phyloP scores from a whole-genome alignment of 2,797 vertebrate species.

The Xiphophorus birchmanni region DNA sequence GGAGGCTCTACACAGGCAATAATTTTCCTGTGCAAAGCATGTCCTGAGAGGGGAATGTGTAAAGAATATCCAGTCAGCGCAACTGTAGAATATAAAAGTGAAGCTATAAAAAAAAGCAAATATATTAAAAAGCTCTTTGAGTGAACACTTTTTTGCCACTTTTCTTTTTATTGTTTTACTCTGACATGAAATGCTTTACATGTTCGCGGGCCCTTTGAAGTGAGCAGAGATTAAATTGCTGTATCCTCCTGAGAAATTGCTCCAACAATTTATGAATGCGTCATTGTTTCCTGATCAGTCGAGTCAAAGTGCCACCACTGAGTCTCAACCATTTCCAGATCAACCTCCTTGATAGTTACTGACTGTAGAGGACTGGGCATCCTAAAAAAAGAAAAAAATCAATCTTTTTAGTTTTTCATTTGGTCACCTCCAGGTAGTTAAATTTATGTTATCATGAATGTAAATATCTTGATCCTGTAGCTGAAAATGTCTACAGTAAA shows the following conservation, averaged over 20 bases:
- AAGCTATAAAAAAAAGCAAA: not conserved
- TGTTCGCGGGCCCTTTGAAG: not conserved
- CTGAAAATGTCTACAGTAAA: not conserved
- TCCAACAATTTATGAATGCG: not conserved
- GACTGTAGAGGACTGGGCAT: not conserved
- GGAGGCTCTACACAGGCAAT: not conserved
- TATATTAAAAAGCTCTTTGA: not conserved
- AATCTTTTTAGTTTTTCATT: not conserved
- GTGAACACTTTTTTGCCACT: not conserved
- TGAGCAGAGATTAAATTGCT: not conserved
- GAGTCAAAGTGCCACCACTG: not conserved
- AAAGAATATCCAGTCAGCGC: not conserved
- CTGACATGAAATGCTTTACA: not conserved
- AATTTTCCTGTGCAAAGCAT: not conserved
- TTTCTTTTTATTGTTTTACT: not conserved
- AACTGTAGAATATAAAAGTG: not conserved
- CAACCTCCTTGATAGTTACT: not conserved
- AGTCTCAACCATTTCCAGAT: not conserved
- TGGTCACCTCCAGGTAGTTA: not conserved
- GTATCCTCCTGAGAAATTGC: not conserved
- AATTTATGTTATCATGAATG: not conserved
- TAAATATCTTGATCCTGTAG: not conserved
- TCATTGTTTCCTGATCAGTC: not conserved
- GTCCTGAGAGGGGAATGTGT: not conserved
- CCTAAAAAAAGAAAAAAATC: not conserved